phyloP scores from a whole-genome alignment of 2,113 vertebrate species.

The Phocoena sinus region DNA sequence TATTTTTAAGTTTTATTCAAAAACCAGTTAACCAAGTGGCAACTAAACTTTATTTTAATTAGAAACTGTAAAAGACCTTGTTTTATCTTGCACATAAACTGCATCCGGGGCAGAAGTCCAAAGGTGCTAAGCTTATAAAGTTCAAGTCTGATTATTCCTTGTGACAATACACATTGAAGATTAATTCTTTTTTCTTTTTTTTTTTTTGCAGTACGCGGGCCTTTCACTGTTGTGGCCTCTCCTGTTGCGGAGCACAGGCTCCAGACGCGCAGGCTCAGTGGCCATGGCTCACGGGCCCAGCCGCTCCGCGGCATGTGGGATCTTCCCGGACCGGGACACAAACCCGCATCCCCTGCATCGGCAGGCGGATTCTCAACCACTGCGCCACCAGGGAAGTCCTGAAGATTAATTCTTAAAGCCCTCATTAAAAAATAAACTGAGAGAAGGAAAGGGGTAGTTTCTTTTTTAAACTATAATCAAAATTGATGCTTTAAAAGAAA shows the following conservation, averaged over 20 bases:
- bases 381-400: too few relatives aligned
- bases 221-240: too few relatives aligned
- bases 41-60: background rate
- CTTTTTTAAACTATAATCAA: background rate
- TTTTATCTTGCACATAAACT: background rate
- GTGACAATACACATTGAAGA: conserved; percentile 4
- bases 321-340: too few relatives aligned
- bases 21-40: background rate
- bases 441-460: background rate
- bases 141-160: conserved; percentile 2
- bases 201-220: too few relatives aligned
- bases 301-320: too few relatives aligned
- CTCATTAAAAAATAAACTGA: background rate
- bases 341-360: too few relatives aligned
- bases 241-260: too few relatives aligned
- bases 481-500: background rate
- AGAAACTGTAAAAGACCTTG: background rate
- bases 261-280: too few relatives aligned
- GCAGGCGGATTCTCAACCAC: too few relatives aligned
- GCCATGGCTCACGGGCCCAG: too few relatives aligned
- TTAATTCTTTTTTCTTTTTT: background rate
- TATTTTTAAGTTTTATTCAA: background rate
- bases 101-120: background rate
- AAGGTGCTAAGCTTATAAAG: conserved; percentile 21
- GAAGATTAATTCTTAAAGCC: conserved; percentile 47